Evolutionary conservation across 64 coral and sea anemone genomes (phyloP), one percentile per base, ranked within the genome.

Genomic region (Porites lutea): DNA sequence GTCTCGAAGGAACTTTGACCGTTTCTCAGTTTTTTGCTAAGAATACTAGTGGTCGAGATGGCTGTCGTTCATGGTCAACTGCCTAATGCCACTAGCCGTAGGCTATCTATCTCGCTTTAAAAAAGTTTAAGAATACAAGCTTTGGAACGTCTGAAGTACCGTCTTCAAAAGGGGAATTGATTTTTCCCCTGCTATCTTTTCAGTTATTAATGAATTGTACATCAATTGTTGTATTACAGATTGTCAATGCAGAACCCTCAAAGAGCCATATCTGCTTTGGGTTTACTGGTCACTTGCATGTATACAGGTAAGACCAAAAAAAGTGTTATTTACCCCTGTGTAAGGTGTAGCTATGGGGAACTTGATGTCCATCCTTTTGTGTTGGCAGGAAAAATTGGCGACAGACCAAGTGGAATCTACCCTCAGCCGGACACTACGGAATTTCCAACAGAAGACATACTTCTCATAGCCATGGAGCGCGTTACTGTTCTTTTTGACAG

Each of bases 381-480:
- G 27, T 89, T 23, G 37, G 0, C 27, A 98, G 96, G 96, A 61
- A 98, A 99, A 47, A 95, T 93, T 85, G 97, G 97, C 21, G 94
- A 99, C 64, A 61, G 97, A 65, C 90, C 94, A 19, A 93, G 94
- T 75, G 97, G 97, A 5, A 83, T 99, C 9, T 96, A 96, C 66
- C 88, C 94, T 72, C 88, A 88, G 77, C 54, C 75, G 6, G 97
- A 96, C 57, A 85, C 67, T 16, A 74, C 55, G 14, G 97, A 99
- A 53, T 93, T 93, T 60, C 94, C 97, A 63, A 94, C 93, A 13
- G 97, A 99, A 57, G 97, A 99, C 48, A 68, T 78, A 84, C 60
- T 99, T 8, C 91, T 99, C 37, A 88, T 99, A n/a, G 97, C 97
- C n/a, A 94, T 99, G 88, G 97, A 99, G 54, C 89, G 97, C 46